Conservation (phyloP, 2,113 vertebrate genomes). For the Eulacestoma nigropectus region DNA sequence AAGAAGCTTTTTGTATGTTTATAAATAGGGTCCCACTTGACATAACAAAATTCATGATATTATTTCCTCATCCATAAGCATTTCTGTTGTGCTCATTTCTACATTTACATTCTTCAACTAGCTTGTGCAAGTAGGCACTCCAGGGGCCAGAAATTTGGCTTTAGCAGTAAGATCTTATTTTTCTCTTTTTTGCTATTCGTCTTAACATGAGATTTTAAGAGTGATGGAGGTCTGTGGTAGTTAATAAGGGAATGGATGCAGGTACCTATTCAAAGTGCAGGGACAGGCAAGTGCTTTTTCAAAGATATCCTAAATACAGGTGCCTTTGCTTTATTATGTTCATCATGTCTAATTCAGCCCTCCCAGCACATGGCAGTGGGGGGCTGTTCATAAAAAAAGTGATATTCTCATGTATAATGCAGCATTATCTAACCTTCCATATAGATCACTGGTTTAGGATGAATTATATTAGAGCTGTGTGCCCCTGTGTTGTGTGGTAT, state of each 20-base stretch:
- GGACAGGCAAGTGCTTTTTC: neutral
- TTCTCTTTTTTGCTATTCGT: neutral
- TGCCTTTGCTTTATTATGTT: constrained; percentile 17
- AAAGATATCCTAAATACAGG: neutral
- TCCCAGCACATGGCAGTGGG: neutral
- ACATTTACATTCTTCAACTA: constrained; percentile 28
- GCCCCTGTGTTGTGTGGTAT: neutral
- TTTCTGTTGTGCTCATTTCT: constrained; percentile 18
- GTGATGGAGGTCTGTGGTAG: neutral
- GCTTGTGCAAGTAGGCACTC: neutral
- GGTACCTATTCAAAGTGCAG: neutral
- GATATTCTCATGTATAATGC: constrained; percentile 37
- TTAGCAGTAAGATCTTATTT: neutral
- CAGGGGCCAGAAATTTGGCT: constrained; percentile 5
- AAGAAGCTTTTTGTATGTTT: constrained; percentile 57
- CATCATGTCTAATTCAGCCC: constrained; percentile 22
- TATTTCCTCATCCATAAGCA: constrained; percentile 50
- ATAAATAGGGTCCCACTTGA: constrained; percentile 46
- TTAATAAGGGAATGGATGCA: neutral
- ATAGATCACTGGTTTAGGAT: neutral
- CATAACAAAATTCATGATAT: constrained; percentile 39
- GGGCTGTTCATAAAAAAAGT: neutral
- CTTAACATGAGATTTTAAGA: neutral
- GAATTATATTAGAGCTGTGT: neutral
- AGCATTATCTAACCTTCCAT: neutral